Percentiles rank a stretch among this genome's conserved stretches.
Evolutionary conservation across 2,888 invertebrate genomes (phyloP).

Genomic region (Euphydryas editha): DNA sequence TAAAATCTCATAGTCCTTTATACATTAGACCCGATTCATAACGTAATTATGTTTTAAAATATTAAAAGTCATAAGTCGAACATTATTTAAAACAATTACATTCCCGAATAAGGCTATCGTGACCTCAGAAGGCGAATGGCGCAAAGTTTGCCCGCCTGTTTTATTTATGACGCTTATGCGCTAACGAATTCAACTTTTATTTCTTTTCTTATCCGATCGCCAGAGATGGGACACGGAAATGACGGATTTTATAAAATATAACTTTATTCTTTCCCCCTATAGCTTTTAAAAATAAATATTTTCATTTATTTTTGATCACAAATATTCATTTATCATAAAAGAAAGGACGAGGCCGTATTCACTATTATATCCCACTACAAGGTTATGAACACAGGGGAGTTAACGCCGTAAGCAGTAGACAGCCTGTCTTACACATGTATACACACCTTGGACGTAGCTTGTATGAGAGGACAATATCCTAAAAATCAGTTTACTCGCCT

Average conservation of each 20-base stretch:
- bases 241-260: conserved; percentile 22
- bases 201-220: conserved; percentile 30
- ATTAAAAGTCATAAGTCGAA: neutral
- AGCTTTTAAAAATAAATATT: neutral
- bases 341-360: too few species aligned
- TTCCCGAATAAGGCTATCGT: conserved; percentile 55
- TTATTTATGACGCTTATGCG: conserved; percentile 70
- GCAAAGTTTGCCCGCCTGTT: conserved; percentile 60
- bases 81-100: neutral
- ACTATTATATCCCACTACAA: too few species aligned
- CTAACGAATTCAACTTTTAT: conserved; percentile 57
- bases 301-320: neutral
- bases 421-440: neutral
- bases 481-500: too few species aligned
- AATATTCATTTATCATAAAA: neutral
- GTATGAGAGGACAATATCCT: too few species aligned
- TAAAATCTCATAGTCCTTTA: too few species aligned
- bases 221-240: conserved; percentile 20
- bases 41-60: too few species aligned
- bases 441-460: neutral
- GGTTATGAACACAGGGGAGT: too few species aligned
- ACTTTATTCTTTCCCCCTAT: conserved; percentile 2
- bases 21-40: too few species aligned
- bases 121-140: conserved; percentile 53
- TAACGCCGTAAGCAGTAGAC: neutral